Evolutionary conservation across 2,888 invertebrate genomes (phyloP).

Genomic region (Rhagophthalmus giganteus): DNA sequence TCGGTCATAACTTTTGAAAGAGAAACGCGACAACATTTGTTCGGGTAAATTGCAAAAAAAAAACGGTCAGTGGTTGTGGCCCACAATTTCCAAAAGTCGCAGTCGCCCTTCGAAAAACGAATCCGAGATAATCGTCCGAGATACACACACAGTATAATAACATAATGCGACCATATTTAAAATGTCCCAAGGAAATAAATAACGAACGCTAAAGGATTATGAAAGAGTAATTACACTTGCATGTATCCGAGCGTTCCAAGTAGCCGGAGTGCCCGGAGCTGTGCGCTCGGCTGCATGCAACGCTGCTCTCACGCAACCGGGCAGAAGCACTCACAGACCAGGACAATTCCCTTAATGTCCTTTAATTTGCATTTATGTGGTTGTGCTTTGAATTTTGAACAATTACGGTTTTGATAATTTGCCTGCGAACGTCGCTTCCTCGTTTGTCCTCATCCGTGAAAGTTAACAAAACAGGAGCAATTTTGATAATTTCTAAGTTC

Average conservation of each 20-base stretch:
- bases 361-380: constrained; percentile 31
- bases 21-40: too few species aligned
- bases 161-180: constrained; percentile 36
- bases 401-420: constrained; percentile 22
- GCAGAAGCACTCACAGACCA: constrained; percentile 31
- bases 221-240: constrained; percentile 46
- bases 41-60: too few species aligned
- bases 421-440: constrained; percentile 19
- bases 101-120: constrained; percentile 12
- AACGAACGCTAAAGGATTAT: constrained; percentile 43
- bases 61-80: too few species aligned
- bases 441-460: constrained; percentile 13
- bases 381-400: constrained; percentile 20
- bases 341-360: constrained; percentile 33
- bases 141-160: constrained; percentile 34
- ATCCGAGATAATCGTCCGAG: constrained; percentile 26
- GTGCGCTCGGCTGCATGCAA: constrained; percentile 35
- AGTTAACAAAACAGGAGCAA: constrained; percentile 19
- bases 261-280: constrained; percentile 45
- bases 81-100: too few species aligned
- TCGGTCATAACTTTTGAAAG: too few species aligned
- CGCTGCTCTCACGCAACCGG: constrained; percentile 36
- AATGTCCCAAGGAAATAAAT: constrained; percentile 42
- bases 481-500: neutral
- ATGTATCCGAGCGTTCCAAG: constrained; percentile 47